A percentile compares a stretch with the other conserved stretches of the same genome.
Evolutionary conservation across 2,797 vertebrate genomes (phyloP).

Genomic region (Luscinia megarhynchos): DNA sequence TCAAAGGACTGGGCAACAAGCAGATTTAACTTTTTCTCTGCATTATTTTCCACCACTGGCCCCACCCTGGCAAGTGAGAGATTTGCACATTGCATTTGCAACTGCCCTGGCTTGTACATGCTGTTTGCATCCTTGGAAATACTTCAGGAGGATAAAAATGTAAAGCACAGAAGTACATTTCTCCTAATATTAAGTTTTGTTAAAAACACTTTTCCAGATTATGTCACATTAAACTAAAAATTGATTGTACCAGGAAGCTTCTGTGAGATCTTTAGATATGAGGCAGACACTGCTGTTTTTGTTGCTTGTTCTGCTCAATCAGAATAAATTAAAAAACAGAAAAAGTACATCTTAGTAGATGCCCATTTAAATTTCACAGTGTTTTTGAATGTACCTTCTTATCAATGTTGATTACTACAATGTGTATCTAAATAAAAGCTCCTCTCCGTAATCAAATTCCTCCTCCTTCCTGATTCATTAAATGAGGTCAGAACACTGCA

Average conservation of each 20-base stretch:
- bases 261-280: slow-evolving; percentile 12
- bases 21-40: not conserved
- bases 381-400: slow-evolving; percentile 12
- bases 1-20: not conserved
- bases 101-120: not conserved
- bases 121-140: not conserved
- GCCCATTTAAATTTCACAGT: slow-evolving; percentile 21
- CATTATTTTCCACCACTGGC: not conserved
- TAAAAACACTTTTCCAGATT: slow-evolving; percentile 3
- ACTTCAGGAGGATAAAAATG: not conserved
- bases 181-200: not conserved
- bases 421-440: slow-evolving; percentile 28
- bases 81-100: accelerated
- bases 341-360: not conserved
- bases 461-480: slow-evolving; percentile 33
- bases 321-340: not conserved
- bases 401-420: slow-evolving; percentile 40
- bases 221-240: slow-evolving; percentile 46
- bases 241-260: slow-evolving; percentile 22
- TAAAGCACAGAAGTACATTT: not conserved
- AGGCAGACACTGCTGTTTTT: slow-evolving; percentile 6
- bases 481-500: slow-evolving; percentile 37
- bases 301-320: not conserved
- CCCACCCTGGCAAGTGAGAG: not conserved
- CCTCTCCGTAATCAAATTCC: slow-evolving; percentile 1